These are phyloP conservation scores for Drosophila azteca DNA, from an alignment of 1,140 invertebrate species.

Conservation along the genomic window DNA sequence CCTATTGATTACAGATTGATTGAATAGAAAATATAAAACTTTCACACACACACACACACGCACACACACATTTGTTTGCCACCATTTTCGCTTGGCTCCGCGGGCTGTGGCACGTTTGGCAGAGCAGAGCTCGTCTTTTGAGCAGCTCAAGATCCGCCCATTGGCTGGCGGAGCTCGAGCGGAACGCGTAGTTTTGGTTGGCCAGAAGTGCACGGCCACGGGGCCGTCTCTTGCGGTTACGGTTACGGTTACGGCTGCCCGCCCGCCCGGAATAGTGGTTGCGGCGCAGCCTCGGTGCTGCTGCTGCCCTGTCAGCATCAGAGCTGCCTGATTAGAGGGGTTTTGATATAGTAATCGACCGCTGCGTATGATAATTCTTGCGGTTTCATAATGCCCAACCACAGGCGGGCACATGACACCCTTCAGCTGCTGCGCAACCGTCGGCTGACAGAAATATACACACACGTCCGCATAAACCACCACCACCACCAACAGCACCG, in stretches of 20 bases:
- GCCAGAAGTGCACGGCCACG: slow-evolving; percentile 10
- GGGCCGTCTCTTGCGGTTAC: slow-evolving; percentile 21
- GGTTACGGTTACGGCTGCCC: not conserved
- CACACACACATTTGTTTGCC: not conserved
- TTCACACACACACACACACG: too few species aligned
- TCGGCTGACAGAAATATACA: slow-evolving; percentile 50
- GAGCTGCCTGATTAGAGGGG: slow-evolving; percentile 59
- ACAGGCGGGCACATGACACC: slow-evolving; percentile 49
- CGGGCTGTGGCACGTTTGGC: not conserved
- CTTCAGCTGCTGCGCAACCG: slow-evolving; percentile 71
- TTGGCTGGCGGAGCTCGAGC: slow-evolving; percentile 42
- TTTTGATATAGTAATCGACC: slow-evolving; percentile 81
- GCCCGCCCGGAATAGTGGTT: slow-evolving; percentile 18
- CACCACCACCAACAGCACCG: slow-evolving; percentile 38
- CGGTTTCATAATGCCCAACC: slow-evolving; percentile 79
- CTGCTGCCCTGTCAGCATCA: slow-evolving; percentile 19
- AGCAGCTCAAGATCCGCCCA: slow-evolving; percentile 31
- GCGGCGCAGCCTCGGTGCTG: slow-evolving; percentile 37
- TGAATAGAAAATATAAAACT: too few species aligned
- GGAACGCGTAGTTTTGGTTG: slow-evolving; percentile 53
- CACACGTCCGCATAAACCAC: slow-evolving; percentile 24
- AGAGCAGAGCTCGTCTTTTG: slow-evolving; percentile 12
- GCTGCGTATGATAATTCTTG: slow-evolving; percentile 83
- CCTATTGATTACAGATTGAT: too few species aligned
- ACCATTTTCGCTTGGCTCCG: slow-evolving; percentile 7